These are phyloP conservation scores for Sclerurus mexicanus DNA, from an alignment of 2,113 vertebrate species.

Conservation along the genomic window DNA sequence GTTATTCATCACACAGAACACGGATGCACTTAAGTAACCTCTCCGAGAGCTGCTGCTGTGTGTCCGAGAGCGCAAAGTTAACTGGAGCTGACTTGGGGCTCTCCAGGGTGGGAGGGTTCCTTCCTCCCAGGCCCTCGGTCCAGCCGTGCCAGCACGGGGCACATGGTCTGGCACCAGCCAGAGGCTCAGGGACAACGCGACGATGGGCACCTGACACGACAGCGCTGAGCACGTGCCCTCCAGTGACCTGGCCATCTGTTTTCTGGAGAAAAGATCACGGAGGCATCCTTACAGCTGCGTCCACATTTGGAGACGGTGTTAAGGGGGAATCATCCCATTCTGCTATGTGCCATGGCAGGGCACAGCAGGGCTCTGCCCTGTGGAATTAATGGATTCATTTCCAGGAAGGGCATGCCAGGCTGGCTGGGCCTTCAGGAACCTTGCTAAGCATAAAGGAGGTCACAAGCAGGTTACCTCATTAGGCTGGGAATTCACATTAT, in stretches of 20 bases:
- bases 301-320: neutral
- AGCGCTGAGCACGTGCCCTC: neutral
- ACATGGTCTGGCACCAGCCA: neutral
- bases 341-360: too few species aligned
- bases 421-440: neutral
- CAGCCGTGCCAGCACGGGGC: neutral
- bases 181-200: neutral
- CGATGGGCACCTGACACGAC: neutral
- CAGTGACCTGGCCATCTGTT: neutral
- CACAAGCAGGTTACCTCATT: neutral
- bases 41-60: neutral
- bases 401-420: neutral
- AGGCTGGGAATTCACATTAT: neutral
- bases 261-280: neutral
- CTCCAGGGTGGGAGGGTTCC: neutral
- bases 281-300: neutral
- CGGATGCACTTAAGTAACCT: constrained; percentile 46
- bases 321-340: neutral
- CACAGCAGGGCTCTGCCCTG: fast-evolving
- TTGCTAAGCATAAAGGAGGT: neutral
- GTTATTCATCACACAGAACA: constrained; percentile 1
- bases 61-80: neutral
- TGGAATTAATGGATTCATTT: neutral
- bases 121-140: neutral
- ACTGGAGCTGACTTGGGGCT: neutral